A percentile compares a stretch with the other conserved stretches of the same genome.
Conservation (phyloP, 2,888 invertebrate genomes). For the Diplazon laetatorius region DNA sequence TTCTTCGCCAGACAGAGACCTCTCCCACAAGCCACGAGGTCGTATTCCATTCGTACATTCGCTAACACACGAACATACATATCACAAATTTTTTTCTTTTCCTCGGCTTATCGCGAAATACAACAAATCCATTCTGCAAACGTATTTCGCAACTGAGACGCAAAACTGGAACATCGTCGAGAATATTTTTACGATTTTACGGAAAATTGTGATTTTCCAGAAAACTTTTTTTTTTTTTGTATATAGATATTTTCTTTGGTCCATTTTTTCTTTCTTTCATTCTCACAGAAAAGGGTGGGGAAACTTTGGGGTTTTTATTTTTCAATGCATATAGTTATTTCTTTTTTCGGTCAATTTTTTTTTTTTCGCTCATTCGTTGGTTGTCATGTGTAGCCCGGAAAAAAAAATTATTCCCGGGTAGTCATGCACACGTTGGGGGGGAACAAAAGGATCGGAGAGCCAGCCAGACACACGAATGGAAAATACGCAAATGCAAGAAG, state of each 20-base stretch:
- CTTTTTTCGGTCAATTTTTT: slow-evolving; percentile 13
- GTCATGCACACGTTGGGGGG: slow-evolving; percentile 1
- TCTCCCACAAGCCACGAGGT: slow-evolving; percentile 6
- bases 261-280: not conserved
- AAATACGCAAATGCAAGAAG: not conserved
- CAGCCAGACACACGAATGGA: slow-evolving; percentile 22
- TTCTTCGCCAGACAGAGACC: not conserved
- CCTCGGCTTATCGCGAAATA: slow-evolving; percentile 27
- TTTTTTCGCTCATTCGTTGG: slow-evolving; percentile 12
- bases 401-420: slow-evolving; percentile 27
- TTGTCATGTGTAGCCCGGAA: slow-evolving; percentile 3
- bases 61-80: not conserved
- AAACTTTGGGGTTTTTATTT: no score
- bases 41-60: not conserved
- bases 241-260: not conserved
- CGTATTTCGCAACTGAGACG: slow-evolving; percentile 7
- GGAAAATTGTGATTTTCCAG: not conserved
- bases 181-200: slow-evolving; percentile 9
- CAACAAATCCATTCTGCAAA: not conserved
- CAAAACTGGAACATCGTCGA: slow-evolving; percentile 9
- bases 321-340: not conserved
- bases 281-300: no score
- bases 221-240: not conserved
- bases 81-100: no score
- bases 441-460: slow-evolving; percentile 23